Conservation (phyloP, 2,113 vertebrate genomes). For the Andinoacara biseriatus region DNA sequence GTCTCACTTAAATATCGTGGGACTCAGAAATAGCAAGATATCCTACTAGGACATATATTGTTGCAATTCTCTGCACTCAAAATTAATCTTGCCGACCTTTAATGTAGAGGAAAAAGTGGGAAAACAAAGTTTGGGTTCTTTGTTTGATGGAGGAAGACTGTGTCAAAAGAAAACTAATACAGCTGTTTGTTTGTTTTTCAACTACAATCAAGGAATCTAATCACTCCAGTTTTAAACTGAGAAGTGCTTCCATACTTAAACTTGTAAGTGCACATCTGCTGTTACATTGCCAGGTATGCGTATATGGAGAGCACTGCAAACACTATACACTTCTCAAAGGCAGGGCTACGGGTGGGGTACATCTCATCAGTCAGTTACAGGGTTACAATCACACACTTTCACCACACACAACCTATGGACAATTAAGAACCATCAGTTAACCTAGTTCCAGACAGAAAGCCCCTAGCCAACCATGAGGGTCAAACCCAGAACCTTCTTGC, state of each 20-base stretch:
- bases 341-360: background rate
- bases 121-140: background rate
- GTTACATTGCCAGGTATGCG: background rate
- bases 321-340: background rate
- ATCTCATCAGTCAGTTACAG: background rate
- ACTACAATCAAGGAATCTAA: background rate
- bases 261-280: background rate
- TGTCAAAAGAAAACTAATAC: background rate
- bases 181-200: background rate
- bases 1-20: background rate
- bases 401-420: background rate
- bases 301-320: background rate
- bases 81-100: background rate
- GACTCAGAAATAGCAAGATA: background rate
- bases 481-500: background rate
- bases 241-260: background rate
- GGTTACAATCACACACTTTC: background rate
- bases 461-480: fast-evolving
- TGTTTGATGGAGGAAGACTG: background rate
- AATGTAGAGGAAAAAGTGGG: background rate
- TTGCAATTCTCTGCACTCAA: background rate
- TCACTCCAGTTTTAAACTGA: background rate
- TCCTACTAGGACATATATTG: background rate
- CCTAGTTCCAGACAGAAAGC: background rate
- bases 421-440: background rate